These are phyloP conservation scores for Vandiemenella viatica DNA, from an alignment of 2,888 invertebrate genomes.

Conservation along the genomic window DNA sequence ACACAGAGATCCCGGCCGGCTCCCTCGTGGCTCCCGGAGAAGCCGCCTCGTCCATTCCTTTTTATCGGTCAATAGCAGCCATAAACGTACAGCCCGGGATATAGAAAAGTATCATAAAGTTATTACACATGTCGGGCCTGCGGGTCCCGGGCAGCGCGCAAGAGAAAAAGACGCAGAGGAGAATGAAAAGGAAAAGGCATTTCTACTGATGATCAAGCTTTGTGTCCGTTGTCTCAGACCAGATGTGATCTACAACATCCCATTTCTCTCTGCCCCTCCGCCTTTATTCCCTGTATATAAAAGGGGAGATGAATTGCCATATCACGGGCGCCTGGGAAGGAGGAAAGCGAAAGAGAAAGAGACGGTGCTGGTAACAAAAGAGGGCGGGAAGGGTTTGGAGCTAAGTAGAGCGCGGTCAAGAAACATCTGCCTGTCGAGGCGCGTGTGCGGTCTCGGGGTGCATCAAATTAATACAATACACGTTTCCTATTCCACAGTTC, in stretches of 20 bases:
- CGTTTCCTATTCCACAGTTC: too few species aligned
- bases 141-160: neutral
- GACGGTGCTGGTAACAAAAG: neutral
- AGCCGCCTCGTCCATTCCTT: slow-evolving; percentile 5
- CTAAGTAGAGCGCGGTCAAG: too few species aligned
- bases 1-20: neutral
- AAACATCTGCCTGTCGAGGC: too few species aligned
- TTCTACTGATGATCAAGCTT: slow-evolving; percentile 14
- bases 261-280: slow-evolving; percentile 8
- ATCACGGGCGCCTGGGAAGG: too few species aligned
- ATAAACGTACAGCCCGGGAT: slow-evolving; percentile 12
- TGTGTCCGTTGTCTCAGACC: slow-evolving; percentile 8
- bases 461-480: too few species aligned
- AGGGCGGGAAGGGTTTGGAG: neutral
- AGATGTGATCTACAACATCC: slow-evolving; percentile 12
- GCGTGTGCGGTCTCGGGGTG: too few species aligned
- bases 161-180: neutral
- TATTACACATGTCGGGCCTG: slow-evolving; percentile 13
- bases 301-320: slow-evolving; percentile 13
- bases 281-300: slow-evolving; percentile 8
- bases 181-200: slow-evolving; percentile 11
- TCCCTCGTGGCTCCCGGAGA: too few species aligned
- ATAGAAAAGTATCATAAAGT: slow-evolving; percentile 16
- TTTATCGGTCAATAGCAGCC: slow-evolving; percentile 10
- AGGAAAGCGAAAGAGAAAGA: slow-evolving; percentile 5